phyloP scores from a whole-genome alignment of 2,797 vertebrate genomes.

The Phaenicophaeus curvirostris region DNA sequence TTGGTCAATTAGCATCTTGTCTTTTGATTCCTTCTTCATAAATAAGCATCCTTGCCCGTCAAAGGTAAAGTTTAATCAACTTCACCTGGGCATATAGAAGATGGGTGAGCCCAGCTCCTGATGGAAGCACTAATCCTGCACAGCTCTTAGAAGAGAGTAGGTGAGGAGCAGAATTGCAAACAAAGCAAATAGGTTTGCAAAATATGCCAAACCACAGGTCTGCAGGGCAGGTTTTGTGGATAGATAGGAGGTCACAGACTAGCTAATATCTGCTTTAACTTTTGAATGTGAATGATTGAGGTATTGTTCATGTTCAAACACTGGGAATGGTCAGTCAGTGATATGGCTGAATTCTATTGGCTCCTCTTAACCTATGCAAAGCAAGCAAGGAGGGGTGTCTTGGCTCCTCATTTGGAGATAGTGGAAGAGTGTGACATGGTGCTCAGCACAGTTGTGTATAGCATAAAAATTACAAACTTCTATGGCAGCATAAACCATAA shows the following conservation, averaged over 20 bases:
- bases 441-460: background rate
- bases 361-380: background rate
- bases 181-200: background rate
- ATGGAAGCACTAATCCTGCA: background rate
- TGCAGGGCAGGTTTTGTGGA: background rate
- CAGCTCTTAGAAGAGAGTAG: background rate
- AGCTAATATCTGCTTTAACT: background rate
- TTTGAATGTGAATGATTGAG: background rate
- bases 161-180: background rate
- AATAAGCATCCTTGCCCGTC: background rate
- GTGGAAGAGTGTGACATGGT: background rate
- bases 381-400: background rate
- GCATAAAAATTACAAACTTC: background rate
- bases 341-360: background rate
- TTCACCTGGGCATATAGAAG: background rate
- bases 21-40: background rate
- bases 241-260: background rate
- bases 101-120: background rate
- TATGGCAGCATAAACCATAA: background rate
- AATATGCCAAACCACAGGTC: background rate
- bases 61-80: background rate
- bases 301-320: background rate
- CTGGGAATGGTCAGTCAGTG: background rate
- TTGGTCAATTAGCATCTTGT: background rate
- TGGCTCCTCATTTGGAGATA: background rate